A percentile compares a stretch with the other conserved stretches of the same genome.
phyloP scores from a whole-genome alignment of 2,797 vertebrate genomes.

The Novumbra hubbsi region DNA sequence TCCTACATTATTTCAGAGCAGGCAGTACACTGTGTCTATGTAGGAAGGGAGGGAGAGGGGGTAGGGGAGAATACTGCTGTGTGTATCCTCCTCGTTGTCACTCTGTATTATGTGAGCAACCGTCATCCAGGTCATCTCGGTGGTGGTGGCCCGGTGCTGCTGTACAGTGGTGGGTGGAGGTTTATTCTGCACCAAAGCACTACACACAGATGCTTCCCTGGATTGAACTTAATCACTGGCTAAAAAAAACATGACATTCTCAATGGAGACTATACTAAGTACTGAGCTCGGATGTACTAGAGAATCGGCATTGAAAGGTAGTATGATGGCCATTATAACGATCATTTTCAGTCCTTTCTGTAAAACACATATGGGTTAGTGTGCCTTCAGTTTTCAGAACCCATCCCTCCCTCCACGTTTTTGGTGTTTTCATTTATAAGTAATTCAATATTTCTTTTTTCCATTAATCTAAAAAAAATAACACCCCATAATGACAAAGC shows the following conservation, averaged over 20 bases:
- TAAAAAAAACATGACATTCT: conserved; percentile 34
- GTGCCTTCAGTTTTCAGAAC: background rate
- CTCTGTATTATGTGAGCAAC: conserved; percentile 56
- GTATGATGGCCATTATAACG: background rate
- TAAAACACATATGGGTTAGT: too few species aligned
- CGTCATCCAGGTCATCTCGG: conserved; percentile 51
- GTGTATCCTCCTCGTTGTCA: conserved; percentile 41
- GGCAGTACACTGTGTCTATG: background rate
- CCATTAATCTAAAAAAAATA: background rate
- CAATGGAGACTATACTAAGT: background rate
- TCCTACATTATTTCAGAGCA: conserved; percentile 21
- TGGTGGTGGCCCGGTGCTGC: conserved; percentile 16
- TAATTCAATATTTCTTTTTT: background rate
- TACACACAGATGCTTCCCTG: conserved; percentile 25
- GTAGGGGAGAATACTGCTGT: conserved; percentile 26
- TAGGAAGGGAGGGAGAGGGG: conserved; percentile 28
- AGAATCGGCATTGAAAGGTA: background rate
- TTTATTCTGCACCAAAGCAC: conserved; percentile 37
- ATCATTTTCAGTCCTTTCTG: too few species aligned
- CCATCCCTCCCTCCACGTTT: background rate
- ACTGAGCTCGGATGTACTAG: background rate
- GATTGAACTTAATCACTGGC: conserved; percentile 26
- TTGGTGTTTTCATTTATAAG: background rate
- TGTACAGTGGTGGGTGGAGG: conserved; percentile 34
- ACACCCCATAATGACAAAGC: background rate